Evolutionary conservation across 2,797 vertebrate genomes (phyloP), one percentile per base, ranked within the genome.

Genomic region (Mormyrops boulengeri): DNA sequence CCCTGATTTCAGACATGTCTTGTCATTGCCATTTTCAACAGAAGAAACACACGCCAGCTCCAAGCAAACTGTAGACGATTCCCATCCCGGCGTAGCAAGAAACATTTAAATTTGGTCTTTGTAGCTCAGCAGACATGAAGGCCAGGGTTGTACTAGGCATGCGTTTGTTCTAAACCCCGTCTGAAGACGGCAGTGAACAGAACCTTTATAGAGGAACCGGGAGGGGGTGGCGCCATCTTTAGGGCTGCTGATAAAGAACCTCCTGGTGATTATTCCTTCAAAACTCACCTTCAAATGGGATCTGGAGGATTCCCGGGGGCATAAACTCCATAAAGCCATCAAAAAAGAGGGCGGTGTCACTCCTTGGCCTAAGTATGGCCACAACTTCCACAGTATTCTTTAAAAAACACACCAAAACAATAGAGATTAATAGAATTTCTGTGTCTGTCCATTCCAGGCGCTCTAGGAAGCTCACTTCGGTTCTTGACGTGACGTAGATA

Each of bases 301-400:
- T 91, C 88, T 92, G 89, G 80, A 91, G 92, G 89, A 89, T 90
- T 60, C 91, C 93, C 93, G 88, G 91, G 93, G 86, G 90, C 91
- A 88, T 90, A 92, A 94, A 94, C 93, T 92, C 92, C 92, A 94
- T 91, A 93, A 93, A 92, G 92, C 90, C 91, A 91, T 89, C 88
- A 88, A 91, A 93, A 93, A 84, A 52, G n/a, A 52, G 85, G 84
- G 90, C 55, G 4, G 1, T 91, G 17, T 66, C 88, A 66, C 22
- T 47, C 73, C 82, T 90, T 91, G 89, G 90, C 92, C 5, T 41
- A 90, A 91, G 92, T 88, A 91, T 88, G 90, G 89, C 34, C 26
- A 19, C 47, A 52, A 80, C 47, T 17, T 60, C 30, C 53, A 22
- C 19, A 17, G 22, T 22, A 11, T 55, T 57, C 26, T 57, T 38